phyloP scores from a whole-genome alignment of 2,797 vertebrate genomes.

The Hirundo rustica region DNA sequence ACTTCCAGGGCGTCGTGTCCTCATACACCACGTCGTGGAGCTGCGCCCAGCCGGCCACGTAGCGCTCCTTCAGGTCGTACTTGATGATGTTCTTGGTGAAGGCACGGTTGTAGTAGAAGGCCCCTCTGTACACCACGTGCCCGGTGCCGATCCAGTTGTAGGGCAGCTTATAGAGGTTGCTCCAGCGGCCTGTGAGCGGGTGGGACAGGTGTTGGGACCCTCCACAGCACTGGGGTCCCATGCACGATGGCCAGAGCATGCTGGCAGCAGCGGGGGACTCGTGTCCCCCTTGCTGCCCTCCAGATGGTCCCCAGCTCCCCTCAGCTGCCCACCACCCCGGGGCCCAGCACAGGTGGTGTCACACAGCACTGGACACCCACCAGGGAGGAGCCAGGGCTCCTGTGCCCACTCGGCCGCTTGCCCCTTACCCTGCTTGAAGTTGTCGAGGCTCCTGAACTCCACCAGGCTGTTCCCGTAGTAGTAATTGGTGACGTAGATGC shows the following conservation, averaged over 20 bases:
- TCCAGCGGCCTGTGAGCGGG: constrained; percentile 86
- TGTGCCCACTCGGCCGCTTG: accelerated
- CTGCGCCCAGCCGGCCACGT: constrained; percentile 91
- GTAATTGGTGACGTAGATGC: constrained; percentile 96
- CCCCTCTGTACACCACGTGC: constrained; percentile 93
- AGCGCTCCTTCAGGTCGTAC: constrained; percentile 92
- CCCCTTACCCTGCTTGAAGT: constrained; percentile 91
- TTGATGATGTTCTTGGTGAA: constrained; percentile 99
- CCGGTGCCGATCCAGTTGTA: constrained; percentile 99
- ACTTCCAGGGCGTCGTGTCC: constrained; percentile 96
- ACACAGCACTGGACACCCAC: not conserved
- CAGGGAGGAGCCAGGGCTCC: not conserved
- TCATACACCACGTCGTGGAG: constrained; percentile 92
- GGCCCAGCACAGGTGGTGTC: accelerated
- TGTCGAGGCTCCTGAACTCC: constrained; percentile 97
- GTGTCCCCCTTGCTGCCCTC: not conserved
- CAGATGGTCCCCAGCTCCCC: not conserved
- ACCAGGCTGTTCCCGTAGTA: constrained; percentile 97
- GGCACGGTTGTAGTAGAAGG: constrained; percentile 97
- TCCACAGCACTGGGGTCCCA: not conserved
- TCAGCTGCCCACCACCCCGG: not conserved
- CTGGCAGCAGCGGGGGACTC: not conserved
- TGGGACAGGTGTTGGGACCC: not conserved
- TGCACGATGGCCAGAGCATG: accelerated
- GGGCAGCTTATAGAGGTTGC: constrained; percentile 96